These are phyloP conservation scores for Lordiphosa stackelbergi DNA, from an alignment of 1,140 invertebrate genomes.

Conservation along the genomic window DNA sequence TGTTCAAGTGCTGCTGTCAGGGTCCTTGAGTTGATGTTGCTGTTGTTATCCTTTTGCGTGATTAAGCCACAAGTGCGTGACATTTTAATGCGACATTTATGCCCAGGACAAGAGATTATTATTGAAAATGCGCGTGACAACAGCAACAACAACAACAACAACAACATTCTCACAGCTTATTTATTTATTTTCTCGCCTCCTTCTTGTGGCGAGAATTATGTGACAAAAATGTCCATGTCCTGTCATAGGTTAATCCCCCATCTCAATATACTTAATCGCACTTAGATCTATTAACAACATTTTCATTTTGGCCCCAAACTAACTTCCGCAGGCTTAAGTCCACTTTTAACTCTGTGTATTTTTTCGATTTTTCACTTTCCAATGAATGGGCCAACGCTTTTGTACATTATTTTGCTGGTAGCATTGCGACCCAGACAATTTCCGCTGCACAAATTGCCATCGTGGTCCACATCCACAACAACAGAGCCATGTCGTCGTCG, in stretches of 20 bases:
- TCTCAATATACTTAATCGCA: too few species aligned
- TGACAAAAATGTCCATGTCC: slow-evolving; percentile 50
- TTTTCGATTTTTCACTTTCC: too few species aligned
- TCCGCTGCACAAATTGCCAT: neutral
- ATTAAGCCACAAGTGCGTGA: slow-evolving; percentile 74
- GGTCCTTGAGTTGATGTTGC: neutral
- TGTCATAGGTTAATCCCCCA: slow-evolving; percentile 13
- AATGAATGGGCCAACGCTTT: too few species aligned
- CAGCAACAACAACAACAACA: slow-evolving; percentile 27
- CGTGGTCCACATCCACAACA: slow-evolving; percentile 12
- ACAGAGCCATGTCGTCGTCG: neutral
- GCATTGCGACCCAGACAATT: too few species aligned
- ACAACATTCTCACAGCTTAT: slow-evolving; percentile 44
- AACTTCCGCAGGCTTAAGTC: too few species aligned
- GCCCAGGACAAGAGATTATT: slow-evolving; percentile 72
- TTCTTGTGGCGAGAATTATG: neutral
- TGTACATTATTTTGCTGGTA: too few species aligned
- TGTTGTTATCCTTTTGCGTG: slow-evolving; percentile 64
- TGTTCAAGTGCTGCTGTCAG: slow-evolving; percentile 41
- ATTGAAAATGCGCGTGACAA: slow-evolving; percentile 68
- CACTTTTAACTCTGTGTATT: too few species aligned
- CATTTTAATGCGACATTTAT: slow-evolving; percentile 75
- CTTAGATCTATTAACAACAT: too few species aligned
- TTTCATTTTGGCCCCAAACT: too few species aligned
- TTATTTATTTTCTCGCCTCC: slow-evolving; percentile 54